A percentile compares a stretch with the other conserved stretches of the same genome.
Evolutionary conservation across 2,797 vertebrate genomes (phyloP).

Genomic region (Hypotaenidia philippensis): DNA sequence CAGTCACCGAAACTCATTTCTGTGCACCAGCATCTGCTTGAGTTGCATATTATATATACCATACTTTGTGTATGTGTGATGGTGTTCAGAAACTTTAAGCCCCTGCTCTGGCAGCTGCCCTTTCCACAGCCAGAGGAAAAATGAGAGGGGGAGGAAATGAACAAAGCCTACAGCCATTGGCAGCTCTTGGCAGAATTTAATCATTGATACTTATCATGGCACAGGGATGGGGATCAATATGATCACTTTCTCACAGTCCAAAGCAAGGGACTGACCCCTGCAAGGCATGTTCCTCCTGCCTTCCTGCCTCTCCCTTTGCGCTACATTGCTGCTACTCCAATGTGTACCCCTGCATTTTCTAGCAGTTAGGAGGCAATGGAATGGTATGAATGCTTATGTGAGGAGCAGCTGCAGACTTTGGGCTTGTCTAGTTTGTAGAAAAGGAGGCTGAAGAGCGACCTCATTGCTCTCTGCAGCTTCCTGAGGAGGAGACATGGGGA

Average conservation of each 20-base stretch:
- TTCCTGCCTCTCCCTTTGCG: background rate
- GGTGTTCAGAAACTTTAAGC: background rate
- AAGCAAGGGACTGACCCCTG: background rate
- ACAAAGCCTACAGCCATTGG: background rate
- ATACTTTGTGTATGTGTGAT: background rate
- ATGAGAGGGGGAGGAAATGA: background rate
- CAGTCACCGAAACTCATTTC: background rate
- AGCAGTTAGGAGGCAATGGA: background rate
- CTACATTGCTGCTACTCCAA: background rate
- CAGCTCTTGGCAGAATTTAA: background rate
- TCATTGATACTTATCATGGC: background rate
- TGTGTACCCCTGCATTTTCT: fast-evolving
- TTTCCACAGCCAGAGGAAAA: background rate
- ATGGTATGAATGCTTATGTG: fast-evolving
- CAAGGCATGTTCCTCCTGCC: fast-evolving
- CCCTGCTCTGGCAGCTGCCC: background rate
- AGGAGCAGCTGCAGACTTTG: fast-evolving
- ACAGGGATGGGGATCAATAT: background rate
- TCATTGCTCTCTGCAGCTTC: background rate
- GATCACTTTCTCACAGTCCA: background rate
- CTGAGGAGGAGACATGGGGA: background rate
- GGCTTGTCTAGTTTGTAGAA: background rate
- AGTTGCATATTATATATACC: background rate
- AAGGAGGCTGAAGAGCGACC: fast-evolving
- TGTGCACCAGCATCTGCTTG: background rate